Evolutionary conservation across 37 sponge, comb jelly and placozoan genomes (phyloP), one percentile per base, ranked within the genome.

Genomic region (Eunapius fragilis): DNA sequence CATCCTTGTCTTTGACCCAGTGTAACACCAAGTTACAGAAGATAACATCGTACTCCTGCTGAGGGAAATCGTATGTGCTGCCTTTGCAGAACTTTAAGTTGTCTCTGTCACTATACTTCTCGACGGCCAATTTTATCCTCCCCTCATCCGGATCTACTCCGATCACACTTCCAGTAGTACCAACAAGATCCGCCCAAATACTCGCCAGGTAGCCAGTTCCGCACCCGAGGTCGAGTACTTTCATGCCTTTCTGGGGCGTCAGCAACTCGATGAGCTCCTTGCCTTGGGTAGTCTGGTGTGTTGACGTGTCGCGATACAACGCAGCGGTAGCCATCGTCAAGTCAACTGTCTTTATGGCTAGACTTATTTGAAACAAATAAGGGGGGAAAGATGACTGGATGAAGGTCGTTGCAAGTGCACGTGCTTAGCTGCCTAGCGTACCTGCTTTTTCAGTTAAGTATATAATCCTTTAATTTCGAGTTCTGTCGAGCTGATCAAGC

Each of bases 181-280:
- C 50, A 17, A 78, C 78, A 26, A 38, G 25, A 30, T 45, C 78
- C n/a, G 78, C 47, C 3, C n/a, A 24, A 4, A 45, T 48, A 2
- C 58, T n/a, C 11, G 78, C n/a, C 45, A 78, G 17, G 27, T 48
- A 11, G 14, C 78, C 78, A 47, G 78, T 78, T 48, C 78, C 78
- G 27, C 78, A 78, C 28, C 78, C 78, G 25, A 78, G 36, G 50
- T 78, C 78, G 9, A 78, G 25, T 19, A 78, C 78, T 37, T 45
- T 37, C 17, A 58, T 58, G 27, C 37, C 78, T 37, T n/a, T 17
- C 34, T 75, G 36, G 35, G 34, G 34, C 0, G 36, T 26, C 10
- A 75, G 75, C 9, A 5, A 3, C 23, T 75, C 75, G 26, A 75
- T 75, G 34, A 75, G 75, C 34, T 75, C 34, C 4, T 41, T 3